A percentile compares a stretch with the other conserved stretches of the same genome.
Evolutionary conservation across 1,140 invertebrate species (phyloP).

Genomic region (Rhyacophila brunnea): DNA sequence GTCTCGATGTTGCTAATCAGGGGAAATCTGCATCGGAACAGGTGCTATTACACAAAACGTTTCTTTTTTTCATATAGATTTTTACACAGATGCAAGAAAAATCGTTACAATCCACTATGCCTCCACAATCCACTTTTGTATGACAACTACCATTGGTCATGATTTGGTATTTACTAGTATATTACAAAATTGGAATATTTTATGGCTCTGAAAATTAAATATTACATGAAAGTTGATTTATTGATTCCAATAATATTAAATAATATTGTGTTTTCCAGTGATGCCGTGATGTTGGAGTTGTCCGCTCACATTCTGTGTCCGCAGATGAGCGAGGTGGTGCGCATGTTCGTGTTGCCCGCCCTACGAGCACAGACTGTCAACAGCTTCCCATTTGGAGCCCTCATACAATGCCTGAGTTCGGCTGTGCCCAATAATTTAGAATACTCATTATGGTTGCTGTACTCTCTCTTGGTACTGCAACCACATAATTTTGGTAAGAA

Average conservation of each 20-base stretch:
- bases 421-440: constrained; percentile 39
- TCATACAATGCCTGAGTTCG: constrained; percentile 20
- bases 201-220: too few species aligned
- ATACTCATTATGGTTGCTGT: constrained; percentile 51
- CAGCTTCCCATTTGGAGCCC: constrained; percentile 47
- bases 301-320: constrained; percentile 53
- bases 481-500: constrained; percentile 62
- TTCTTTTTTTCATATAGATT: too few species aligned
- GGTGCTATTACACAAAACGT: too few species aligned
- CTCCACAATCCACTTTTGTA: too few species aligned
- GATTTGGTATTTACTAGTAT: too few species aligned
- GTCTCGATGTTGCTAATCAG: too few species aligned
- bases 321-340: constrained; percentile 56
- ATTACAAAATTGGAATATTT: too few species aligned
- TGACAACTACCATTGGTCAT: too few species aligned
- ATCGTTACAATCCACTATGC: too few species aligned
- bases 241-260: constrained; percentile 9
- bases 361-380: constrained; percentile 43
- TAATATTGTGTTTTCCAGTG: constrained; percentile 40
- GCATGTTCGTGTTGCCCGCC: constrained; percentile 57
- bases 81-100: too few species aligned
- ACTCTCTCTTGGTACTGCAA: constrained; percentile 66
- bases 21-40: too few species aligned
- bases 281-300: constrained; percentile 51
- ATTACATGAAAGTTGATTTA: too few species aligned